These are phyloP conservation scores for Tachysurus fulvidraco DNA, from an alignment of 2,113 vertebrate species.

Conservation along the genomic window DNA sequence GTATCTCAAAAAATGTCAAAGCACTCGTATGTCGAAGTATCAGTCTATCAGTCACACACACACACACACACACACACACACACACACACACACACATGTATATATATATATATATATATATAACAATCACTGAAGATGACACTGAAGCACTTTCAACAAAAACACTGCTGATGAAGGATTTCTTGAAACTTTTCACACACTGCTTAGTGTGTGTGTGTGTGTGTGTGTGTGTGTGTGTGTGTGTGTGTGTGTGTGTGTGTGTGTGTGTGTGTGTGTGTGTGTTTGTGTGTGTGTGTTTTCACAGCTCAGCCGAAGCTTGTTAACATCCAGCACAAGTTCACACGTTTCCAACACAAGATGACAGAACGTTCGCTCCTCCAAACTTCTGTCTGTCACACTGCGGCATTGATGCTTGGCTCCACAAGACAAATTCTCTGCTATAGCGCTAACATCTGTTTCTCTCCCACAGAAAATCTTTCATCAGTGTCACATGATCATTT, in stretches of 20 bases:
- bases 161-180: not conserved
- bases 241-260: not conserved
- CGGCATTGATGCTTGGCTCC: not conserved
- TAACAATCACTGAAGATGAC: not conserved
- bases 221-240: not conserved
- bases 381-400: not conserved
- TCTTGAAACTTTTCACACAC: not conserved
- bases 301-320: conserved; percentile 3
- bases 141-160: not conserved
- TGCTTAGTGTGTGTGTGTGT: too few relatives aligned
- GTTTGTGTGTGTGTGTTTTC: conserved; percentile 16
- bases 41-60: too few relatives aligned
- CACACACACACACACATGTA: too few relatives aligned
- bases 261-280: not conserved
- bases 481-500: not conserved
- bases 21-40: too few relatives aligned
- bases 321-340: not conserved
- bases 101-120: not conserved
- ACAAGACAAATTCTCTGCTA: not conserved
- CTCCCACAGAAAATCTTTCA: not conserved
- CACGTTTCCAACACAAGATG: not conserved
- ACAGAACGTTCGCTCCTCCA: not conserved
- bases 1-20: too few relatives aligned
- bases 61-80: too few relatives aligned
- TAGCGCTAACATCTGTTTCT: conserved; percentile 19